Evolutionary conservation across 2,888 invertebrate genomes (phyloP), one percentile per base, ranked within the genome.

Genomic region (Nudaria mundana): DNA sequence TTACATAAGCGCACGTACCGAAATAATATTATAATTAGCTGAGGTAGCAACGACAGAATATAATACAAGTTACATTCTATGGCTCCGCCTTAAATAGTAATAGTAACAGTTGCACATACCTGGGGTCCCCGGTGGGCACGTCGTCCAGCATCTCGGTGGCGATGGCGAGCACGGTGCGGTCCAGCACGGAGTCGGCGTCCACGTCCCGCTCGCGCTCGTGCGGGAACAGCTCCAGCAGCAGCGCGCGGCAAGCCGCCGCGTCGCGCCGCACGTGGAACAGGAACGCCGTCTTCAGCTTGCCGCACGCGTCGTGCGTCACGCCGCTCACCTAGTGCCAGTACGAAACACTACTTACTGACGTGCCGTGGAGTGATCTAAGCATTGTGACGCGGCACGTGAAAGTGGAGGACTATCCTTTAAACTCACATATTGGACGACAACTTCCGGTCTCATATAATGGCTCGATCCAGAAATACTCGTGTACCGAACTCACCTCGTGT

Each of bases 51-150:
- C n/a, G n/a, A n/a, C n/a, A n/a, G n/a, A n/a, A n/a, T n/a, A n/a
- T n/a, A n/a, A n/a, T n/a, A n/a, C n/a, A n/a, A n/a, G n/a, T n/a
- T n/a, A n/a, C n/a, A n/a, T n/a, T n/a, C n/a, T n/a, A n/a, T n/a
- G n/a, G n/a, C n/a, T n/a, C n/a, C n/a, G n/a, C n/a, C n/a, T n/a
- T n/a, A n/a, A n/a, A 15, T 16, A 10, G 16, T 6, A 10, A n/a
- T n/a, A n/a, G 2, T n/a, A 2, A 7, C 10, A 3, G 6, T 14
- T 5, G 16, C 11, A 5, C 8, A 14, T 67, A 85, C 79, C 87
- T 71, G 0, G 98, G 98, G 90, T 98, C 98, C 8, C 95, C 93
- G 0, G 94, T 93, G 1, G 98, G 97, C 52, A 93, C 92, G 79
- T 98, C 97, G 72, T 98, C 95, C 38, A 97, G 91, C 59, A 97